Conservation (phyloP, 92 coral and sea anemone species). For the Bergia puertoricense region DNA sequence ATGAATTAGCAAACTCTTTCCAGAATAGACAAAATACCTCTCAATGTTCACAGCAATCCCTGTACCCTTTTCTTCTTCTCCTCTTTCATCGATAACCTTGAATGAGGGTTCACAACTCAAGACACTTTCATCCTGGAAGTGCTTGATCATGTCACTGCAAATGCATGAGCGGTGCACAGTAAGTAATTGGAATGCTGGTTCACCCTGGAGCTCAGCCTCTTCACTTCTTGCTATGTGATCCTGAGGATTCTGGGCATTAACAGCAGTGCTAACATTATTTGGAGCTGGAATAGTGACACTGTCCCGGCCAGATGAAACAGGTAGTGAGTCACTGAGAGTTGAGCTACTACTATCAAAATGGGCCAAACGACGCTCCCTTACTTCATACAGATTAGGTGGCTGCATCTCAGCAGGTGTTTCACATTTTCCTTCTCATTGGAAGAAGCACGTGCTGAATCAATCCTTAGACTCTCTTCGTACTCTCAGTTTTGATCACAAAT, state of each 20-base stretch:
- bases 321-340: neutral
- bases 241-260: conserved; percentile 24
- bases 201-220: conserved; percentile 24
- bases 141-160: conserved; percentile 35
- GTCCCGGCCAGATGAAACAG: neutral
- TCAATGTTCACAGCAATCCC: conserved; percentile 36
- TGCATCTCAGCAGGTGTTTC: neutral
- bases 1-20: conserved; percentile 41
- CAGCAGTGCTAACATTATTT: neutral
- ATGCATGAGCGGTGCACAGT: conserved; percentile 51
- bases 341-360: conserved; percentile 1
- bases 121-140: conserved; percentile 40
- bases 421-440: neutral
- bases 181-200: conserved; percentile 35
- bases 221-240: conserved; percentile 1
- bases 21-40: conserved; percentile 55
- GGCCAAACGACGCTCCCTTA: neutral
- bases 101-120: conserved; percentile 22
- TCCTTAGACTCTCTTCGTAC: neutral
- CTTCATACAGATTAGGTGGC: neutral
- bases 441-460: neutral
- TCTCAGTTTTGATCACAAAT: neutral
- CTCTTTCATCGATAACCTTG: conserved; percentile 48
- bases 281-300: neutral
- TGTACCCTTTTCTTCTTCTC: conserved; percentile 31